phyloP scores from a whole-genome alignment of 2,113 vertebrate genomes.

The Echinops telfairi region DNA sequence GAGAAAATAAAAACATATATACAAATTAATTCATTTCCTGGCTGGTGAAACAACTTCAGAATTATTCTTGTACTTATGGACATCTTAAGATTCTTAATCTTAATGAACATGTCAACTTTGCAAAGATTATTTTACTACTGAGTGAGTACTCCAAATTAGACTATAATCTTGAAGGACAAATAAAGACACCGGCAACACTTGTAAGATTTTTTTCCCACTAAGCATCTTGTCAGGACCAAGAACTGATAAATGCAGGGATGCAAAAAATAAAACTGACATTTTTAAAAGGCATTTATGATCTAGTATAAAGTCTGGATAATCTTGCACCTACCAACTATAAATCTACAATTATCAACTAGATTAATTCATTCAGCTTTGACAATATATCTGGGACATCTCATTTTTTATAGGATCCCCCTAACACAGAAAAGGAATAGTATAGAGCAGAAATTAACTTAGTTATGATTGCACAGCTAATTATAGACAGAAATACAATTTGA shows the following conservation, averaged over 20 bases:
- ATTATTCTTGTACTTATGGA: background rate
- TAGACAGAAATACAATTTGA: background rate
- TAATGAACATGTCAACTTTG: background rate
- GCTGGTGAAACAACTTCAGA: background rate
- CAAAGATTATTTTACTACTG: background rate
- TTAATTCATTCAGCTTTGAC: conserved; percentile 22
- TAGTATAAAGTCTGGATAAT: no score
- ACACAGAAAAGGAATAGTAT: background rate
- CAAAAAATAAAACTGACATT: background rate
- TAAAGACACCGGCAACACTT: background rate
- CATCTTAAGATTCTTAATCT: no score
- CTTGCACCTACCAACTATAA: background rate
- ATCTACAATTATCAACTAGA: background rate
- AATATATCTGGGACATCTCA: background rate
- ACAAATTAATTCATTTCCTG: background rate
- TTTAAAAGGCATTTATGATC: background rate
- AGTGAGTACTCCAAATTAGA: background rate
- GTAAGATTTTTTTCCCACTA: background rate
- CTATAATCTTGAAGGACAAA: background rate
- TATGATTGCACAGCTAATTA: background rate
- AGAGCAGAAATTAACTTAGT: background rate
- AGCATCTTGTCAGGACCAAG: background rate
- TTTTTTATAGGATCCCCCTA: background rate
- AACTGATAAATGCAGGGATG: background rate
- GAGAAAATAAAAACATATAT: background rate